These are phyloP conservation scores for Acrocera orbiculus DNA, from an alignment of 2,888 invertebrate species.

Conservation along the genomic window DNA sequence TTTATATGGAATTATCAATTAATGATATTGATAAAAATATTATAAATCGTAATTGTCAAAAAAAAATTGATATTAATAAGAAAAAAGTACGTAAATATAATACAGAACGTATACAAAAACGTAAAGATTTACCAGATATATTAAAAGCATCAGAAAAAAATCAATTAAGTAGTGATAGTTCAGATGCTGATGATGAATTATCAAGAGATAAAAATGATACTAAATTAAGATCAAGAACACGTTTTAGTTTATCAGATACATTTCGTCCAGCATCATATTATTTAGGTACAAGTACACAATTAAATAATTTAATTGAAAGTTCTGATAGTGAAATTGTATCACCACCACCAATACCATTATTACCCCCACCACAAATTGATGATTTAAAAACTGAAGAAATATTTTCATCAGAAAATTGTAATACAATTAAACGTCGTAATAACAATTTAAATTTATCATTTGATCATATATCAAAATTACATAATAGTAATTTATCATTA, in stretches of 20 bases:
- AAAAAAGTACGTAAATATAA: conserved; percentile 24
- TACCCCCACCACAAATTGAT: conserved; percentile 50
- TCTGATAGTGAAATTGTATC: conserved; percentile 64
- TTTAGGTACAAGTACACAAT: conserved; percentile 47
- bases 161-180: conserved; percentile 42
- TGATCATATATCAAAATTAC: conserved; percentile 28
- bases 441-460: conserved; percentile 26
- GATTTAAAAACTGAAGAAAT: conserved; percentile 46
- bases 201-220: conserved; percentile 51
- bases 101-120: conserved; percentile 22
- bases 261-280: conserved; percentile 81
- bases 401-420: conserved; percentile 29
- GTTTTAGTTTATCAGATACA: conserved; percentile 74
- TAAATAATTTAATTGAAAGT: conserved; percentile 54
- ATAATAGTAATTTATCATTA: conserved; percentile 26
- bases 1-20: conserved; percentile 64
- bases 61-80: conserved; percentile 18
- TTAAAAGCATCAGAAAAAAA: conserved; percentile 34
- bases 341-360: conserved; percentile 60
- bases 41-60: conserved; percentile 17
- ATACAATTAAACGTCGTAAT: conserved; percentile 28
- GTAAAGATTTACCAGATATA: conserved; percentile 42
- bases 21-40: conserved; percentile 29
- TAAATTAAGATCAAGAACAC: conserved; percentile 47
- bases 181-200: conserved; percentile 70